phyloP scores from a whole-genome alignment of 2,113 vertebrate species.

The Eira barbara region DNA sequence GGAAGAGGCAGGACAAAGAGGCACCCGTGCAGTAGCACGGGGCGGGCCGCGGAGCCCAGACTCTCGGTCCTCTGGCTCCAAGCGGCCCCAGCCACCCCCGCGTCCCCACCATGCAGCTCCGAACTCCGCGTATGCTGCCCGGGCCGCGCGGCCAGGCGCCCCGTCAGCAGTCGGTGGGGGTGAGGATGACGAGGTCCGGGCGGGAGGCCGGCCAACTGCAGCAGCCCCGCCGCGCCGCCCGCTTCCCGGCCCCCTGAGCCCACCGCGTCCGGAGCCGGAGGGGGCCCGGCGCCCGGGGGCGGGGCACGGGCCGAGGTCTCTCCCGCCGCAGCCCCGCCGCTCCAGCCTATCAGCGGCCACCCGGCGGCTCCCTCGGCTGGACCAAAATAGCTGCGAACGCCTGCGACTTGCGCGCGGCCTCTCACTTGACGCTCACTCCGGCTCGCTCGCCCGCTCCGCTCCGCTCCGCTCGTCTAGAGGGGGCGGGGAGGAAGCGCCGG shows the following conservation, averaged over 20 bases:
- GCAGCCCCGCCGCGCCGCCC: conserved; percentile 9
- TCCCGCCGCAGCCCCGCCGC: conserved; percentile 55
- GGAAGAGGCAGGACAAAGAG: background rate
- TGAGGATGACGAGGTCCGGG: conserved; percentile 71
- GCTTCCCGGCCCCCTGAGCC: background rate
- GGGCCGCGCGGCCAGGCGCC: conserved; percentile 54
- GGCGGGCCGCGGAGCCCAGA: background rate
- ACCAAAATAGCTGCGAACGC: conserved; percentile 77
- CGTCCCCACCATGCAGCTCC: conserved; percentile 32
- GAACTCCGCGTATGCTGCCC: conserved; percentile 59
- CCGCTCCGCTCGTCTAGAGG: conserved; percentile 29
- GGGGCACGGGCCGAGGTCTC: background rate
- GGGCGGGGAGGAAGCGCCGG: conserved; percentile 58
- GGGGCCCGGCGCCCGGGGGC: background rate
- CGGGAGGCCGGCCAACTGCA: conserved; percentile 64
- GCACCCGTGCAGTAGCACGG: background rate
- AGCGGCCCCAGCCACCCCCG: background rate
- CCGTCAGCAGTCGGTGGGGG: conserved; percentile 69
- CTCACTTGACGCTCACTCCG: conserved; percentile 65
- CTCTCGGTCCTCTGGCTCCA: background rate
- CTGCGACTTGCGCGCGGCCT: conserved; percentile 65
- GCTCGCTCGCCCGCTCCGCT: conserved; percentile 1
- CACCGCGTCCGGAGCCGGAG: background rate
- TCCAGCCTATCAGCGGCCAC: conserved; percentile 73
- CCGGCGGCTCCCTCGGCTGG: conserved; percentile 60